Conservation (phyloP, 1,140 invertebrate species). For the Holotrichia oblita region DNA sequence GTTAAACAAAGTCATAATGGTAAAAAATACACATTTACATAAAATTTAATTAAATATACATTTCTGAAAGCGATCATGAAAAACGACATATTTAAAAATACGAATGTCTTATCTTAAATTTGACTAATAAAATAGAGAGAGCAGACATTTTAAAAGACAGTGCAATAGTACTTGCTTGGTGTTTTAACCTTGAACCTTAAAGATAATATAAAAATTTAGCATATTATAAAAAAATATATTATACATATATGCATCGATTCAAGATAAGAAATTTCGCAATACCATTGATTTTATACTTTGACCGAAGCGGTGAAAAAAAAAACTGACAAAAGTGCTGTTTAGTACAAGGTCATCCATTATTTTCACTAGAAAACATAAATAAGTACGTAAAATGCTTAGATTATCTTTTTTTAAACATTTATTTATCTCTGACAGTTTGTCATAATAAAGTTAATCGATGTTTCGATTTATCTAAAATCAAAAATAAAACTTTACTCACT, state of each 20-base stretch:
- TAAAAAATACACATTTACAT: too few species aligned
- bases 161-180: not conserved
- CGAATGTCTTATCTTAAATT: not conserved
- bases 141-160: not conserved
- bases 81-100: not conserved
- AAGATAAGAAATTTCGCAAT: not conserved
- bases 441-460: too few species aligned
- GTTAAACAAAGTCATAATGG: too few species aligned
- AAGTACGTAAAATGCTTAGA: too few species aligned
- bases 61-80: not conserved
- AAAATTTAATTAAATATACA: not conserved
- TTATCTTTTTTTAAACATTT: too few species aligned
- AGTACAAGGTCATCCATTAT: too few species aligned
- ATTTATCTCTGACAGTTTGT: too few species aligned
- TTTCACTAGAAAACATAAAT: too few species aligned
- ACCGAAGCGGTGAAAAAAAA: not conserved
- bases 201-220: not conserved
- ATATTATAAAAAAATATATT: not conserved
- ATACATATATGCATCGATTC: not conserved
- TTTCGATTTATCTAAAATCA: not conserved
- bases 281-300: not conserved
- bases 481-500: conserved; percentile 43
- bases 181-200: not conserved
- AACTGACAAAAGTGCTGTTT: not conserved
- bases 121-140: not conserved